Conservation (phyloP, 2,113 vertebrate genomes). For the Cettia cetti region DNA sequence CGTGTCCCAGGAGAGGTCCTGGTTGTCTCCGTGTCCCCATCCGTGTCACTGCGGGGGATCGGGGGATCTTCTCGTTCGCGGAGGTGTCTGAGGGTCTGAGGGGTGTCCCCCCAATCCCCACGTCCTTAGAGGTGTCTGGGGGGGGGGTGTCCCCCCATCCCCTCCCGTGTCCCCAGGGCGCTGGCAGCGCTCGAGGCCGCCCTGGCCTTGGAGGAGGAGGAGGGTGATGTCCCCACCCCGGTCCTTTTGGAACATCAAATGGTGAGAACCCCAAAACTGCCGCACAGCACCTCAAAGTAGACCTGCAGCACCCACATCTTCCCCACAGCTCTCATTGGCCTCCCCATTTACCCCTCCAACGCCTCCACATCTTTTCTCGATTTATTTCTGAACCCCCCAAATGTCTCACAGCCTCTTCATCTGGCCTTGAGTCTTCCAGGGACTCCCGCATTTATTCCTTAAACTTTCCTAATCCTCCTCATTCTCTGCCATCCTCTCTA, state of each 20-base stretch:
- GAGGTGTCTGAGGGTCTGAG: not conserved
- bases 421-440: not conserved
- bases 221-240: not conserved
- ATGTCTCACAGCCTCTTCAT: not conserved
- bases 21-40: too few relatives aligned
- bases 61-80: too few relatives aligned
- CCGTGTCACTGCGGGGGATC: too few relatives aligned
- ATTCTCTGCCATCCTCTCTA: not conserved
- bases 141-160: too few relatives aligned
- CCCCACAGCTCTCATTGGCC: too few relatives aligned
- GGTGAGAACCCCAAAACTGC: not conserved
- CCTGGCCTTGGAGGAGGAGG: not conserved
- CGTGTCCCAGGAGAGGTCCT: not conserved
- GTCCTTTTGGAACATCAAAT: not conserved
- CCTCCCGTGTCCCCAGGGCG: not conserved
- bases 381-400: not conserved
- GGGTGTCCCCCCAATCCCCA: not conserved
- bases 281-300: not conserved
- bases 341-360: not conserved
- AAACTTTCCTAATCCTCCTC: accelerated
- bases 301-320: not conserved
- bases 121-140: too few relatives aligned
- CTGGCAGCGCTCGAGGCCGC: not conserved
- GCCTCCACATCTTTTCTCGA: not conserved
- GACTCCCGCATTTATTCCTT: not conserved